Conservation (phyloP, 2,888 invertebrate species). For the Athalia cordata region DNA sequence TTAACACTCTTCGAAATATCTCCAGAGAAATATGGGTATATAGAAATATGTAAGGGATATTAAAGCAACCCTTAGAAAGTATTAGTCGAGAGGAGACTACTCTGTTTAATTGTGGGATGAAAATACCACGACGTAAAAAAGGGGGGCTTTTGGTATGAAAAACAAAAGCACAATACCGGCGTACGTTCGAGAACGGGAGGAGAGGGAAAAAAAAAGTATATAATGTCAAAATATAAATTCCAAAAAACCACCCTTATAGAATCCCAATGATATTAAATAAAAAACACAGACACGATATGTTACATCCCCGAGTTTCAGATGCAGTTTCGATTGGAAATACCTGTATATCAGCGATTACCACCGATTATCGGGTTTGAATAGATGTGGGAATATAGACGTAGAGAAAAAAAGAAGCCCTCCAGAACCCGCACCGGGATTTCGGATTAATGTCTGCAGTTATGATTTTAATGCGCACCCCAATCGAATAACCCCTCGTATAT, state of each 20-base stretch:
- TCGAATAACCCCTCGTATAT: neutral
- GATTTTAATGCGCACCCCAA: slow-evolving; percentile 16
- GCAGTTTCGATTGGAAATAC: too few species aligned
- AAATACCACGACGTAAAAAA: neutral
- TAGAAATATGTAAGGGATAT: neutral
- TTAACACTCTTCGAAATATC: slow-evolving; percentile 19
- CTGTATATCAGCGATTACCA: slow-evolving; percentile 14
- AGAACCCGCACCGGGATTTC: slow-evolving; percentile 8
- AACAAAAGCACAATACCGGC: neutral
- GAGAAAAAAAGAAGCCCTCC: neutral
- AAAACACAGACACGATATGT: neutral
- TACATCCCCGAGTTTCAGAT: neutral
- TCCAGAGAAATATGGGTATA: slow-evolving; percentile 30
- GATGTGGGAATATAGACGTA: too few species aligned
- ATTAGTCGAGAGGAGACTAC: slow-evolving; percentile 23
- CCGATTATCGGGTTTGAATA: slow-evolving; percentile 8
- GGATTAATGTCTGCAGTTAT: slow-evolving; percentile 35
- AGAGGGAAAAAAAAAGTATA: too few species aligned
- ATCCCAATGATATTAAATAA: neutral
- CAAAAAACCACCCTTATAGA: too few species aligned
- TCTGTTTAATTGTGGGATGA: slow-evolving; percentile 37
- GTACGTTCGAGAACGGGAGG: neutral
- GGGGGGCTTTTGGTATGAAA: neutral
- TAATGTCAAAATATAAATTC: too few species aligned
- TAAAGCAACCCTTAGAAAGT: slow-evolving; percentile 4